These are phyloP conservation scores for Erebia aethiops DNA, from an alignment of 2,888 invertebrate species.

Conservation along the genomic window DNA sequence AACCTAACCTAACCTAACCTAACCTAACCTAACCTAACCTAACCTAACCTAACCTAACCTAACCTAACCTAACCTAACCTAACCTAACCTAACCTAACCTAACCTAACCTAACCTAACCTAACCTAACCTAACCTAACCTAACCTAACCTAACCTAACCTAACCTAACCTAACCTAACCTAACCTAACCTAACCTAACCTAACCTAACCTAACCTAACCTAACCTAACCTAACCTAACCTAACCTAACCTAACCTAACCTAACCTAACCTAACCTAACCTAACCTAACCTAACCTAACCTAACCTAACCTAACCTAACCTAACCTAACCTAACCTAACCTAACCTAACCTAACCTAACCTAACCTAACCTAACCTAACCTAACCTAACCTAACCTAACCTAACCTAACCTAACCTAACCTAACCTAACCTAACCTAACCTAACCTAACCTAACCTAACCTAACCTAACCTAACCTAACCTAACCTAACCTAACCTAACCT, in stretches of 20 bases:
- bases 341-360: conserved; percentile 42
- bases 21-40: conserved; percentile 42
- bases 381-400: conserved; percentile 37
- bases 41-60: conserved; percentile 43
- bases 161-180: conserved; percentile 39
- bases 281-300: conserved; percentile 39
- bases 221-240: conserved; percentile 41
- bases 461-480: conserved; percentile 17
- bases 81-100: conserved; percentile 41
- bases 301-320: conserved; percentile 33
- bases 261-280: conserved; percentile 39
- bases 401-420: conserved; percentile 33
- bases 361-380: conserved; percentile 39
- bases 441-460: conserved; percentile 25
- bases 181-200: conserved; percentile 40
- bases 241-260: conserved; percentile 39
- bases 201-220: conserved; percentile 40
- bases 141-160: conserved; percentile 38
- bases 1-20: conserved; percentile 41
- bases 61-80: conserved; percentile 42
- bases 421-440: conserved; percentile 32
- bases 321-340: conserved; percentile 35
- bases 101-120: conserved; percentile 37
- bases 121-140: conserved; percentile 38
- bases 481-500: conserved; percentile 17